Conservation (phyloP, 2,888 invertebrate species). For the Drosophila merina region DNA sequence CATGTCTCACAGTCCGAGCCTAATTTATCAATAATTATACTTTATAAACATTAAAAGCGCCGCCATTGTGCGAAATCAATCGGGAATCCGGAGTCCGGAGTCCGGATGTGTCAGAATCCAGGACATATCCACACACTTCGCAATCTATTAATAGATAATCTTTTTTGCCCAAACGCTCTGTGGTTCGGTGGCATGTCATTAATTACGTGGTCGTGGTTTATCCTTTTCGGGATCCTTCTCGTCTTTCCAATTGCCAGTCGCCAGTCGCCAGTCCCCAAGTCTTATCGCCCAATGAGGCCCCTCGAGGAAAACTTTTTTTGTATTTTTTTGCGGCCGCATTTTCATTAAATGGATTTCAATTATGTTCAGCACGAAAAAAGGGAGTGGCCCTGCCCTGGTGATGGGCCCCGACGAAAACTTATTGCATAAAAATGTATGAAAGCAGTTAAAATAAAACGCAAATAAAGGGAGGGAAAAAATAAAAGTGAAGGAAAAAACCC, state of each 20-base stretch:
- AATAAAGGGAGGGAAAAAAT: slow-evolving; percentile 12
- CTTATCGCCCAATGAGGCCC: slow-evolving; percentile 34
- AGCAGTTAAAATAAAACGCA: slow-evolving; percentile 54
- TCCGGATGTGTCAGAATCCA: slow-evolving; percentile 13
- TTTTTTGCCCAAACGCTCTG: slow-evolving; percentile 63
- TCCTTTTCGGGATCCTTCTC: neutral
- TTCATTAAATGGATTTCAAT: slow-evolving; percentile 81
- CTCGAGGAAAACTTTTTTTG: slow-evolving; percentile 31
- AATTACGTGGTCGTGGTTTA: slow-evolving; percentile 53
- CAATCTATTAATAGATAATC: slow-evolving; percentile 78
- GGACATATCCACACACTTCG: slow-evolving; percentile 13
- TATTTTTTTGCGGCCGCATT: slow-evolving; percentile 65
- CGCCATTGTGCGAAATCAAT: slow-evolving; percentile 65
- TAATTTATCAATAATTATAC: slow-evolving; percentile 69
- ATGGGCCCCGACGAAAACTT: slow-evolving; percentile 38
- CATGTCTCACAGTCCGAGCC: slow-evolving; percentile 41
- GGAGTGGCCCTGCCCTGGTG: slow-evolving; percentile 4
- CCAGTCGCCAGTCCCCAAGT: slow-evolving; percentile 1
- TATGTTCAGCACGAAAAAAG: slow-evolving; percentile 53
- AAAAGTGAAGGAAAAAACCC: slow-evolving; percentile 8
- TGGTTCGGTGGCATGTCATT: slow-evolving; percentile 70
- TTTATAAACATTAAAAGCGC: slow-evolving; percentile 67
- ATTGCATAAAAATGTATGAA: slow-evolving; percentile 74
- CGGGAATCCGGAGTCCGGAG: slow-evolving; percentile 45
- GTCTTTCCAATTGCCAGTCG: slow-evolving; percentile 2